Percentiles rank a stretch among this genome's conserved stretches.
These are phyloP conservation scores for Yponomeuta cagnagella DNA, from an alignment of 2,888 invertebrate species.

Conservation along the genomic window DNA sequence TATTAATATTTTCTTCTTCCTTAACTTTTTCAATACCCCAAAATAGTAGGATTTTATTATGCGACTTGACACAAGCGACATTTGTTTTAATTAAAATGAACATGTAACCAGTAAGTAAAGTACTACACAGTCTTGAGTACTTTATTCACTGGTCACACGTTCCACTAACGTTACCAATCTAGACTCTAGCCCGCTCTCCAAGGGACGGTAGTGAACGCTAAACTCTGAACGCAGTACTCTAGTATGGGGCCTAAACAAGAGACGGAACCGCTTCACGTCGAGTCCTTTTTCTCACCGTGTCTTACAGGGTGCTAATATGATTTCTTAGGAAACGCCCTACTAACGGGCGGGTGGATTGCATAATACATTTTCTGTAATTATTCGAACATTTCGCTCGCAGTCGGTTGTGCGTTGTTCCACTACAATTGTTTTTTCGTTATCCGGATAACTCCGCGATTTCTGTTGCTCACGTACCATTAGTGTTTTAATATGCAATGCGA, in stretches of 20 bases:
- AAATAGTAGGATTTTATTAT: no score
- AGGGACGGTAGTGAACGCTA: no score
- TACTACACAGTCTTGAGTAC: no score
- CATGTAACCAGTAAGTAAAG: no score
- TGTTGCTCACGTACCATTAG: slow-evolving; percentile 4
- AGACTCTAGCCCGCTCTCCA: no score
- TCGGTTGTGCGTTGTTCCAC: slow-evolving; percentile 31
- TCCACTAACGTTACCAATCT: no score
- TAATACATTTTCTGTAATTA: slow-evolving; percentile 65
- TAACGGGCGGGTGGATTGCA: slow-evolving; percentile 50
- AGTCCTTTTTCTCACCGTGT: neutral
- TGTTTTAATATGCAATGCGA: slow-evolving; percentile 1
- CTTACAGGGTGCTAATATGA: slow-evolving; percentile 2
- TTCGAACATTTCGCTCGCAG: slow-evolving; percentile 45
- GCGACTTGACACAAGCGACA: no score
- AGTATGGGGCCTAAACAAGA: neutral
- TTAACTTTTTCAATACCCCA: no score
- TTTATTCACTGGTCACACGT: no score
- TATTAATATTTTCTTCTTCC: no score
- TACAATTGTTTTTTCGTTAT: slow-evolving; percentile 48
- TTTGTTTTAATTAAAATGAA: no score
- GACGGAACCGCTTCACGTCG: neutral
- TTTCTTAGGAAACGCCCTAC: slow-evolving; percentile 43
- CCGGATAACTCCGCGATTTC: slow-evolving; percentile 19
- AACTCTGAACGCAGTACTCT: no score